Evolutionary conservation across 1,140 invertebrate genomes (phyloP).

Genomic region (Dendroctonus ponderosae): DNA sequence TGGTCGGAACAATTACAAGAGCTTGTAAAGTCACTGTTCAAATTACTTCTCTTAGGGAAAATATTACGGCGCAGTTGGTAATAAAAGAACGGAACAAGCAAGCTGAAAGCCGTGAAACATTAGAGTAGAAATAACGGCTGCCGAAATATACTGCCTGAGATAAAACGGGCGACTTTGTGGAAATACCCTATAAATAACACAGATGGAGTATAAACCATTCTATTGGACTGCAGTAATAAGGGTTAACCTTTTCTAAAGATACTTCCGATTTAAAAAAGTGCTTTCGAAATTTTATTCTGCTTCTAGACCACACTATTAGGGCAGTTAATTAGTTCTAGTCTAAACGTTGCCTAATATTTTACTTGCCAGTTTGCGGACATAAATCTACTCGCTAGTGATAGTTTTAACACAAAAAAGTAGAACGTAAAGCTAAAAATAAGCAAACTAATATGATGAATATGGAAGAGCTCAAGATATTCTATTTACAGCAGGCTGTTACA

Average conservation of each 20-base stretch:
- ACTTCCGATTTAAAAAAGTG: neutral
- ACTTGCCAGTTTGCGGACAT: too few relatives aligned
- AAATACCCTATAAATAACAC: conserved; percentile 20
- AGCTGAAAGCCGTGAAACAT: conserved; percentile 21
- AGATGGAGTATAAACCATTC: conserved; percentile 7
- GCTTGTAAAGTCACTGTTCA: conserved; percentile 27
- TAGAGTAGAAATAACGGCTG: conserved; percentile 21
- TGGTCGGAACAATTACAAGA: conserved; percentile 33
- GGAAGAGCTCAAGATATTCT: too few relatives aligned
- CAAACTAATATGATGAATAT: too few relatives aligned
- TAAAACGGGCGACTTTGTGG: conserved; percentile 14
- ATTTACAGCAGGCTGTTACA: too few relatives aligned
- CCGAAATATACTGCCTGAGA: conserved; percentile 18
- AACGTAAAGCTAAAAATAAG: too few relatives aligned
- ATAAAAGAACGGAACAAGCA: conserved; percentile 21
- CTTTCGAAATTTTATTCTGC: neutral
- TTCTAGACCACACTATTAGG: neutral
- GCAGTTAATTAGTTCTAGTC: neutral
- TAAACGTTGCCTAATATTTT: too few relatives aligned
- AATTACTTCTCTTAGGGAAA: conserved; percentile 23
- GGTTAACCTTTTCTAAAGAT: conserved; percentile 7
- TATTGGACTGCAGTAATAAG: conserved; percentile 10
- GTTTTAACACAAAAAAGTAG: too few relatives aligned
- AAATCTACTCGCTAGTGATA: too few relatives aligned
- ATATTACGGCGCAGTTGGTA: conserved; percentile 18